These are phyloP conservation scores for Tragelaphus scriptus DNA, from an alignment of 2,113 vertebrate species.

Conservation along the genomic window DNA sequence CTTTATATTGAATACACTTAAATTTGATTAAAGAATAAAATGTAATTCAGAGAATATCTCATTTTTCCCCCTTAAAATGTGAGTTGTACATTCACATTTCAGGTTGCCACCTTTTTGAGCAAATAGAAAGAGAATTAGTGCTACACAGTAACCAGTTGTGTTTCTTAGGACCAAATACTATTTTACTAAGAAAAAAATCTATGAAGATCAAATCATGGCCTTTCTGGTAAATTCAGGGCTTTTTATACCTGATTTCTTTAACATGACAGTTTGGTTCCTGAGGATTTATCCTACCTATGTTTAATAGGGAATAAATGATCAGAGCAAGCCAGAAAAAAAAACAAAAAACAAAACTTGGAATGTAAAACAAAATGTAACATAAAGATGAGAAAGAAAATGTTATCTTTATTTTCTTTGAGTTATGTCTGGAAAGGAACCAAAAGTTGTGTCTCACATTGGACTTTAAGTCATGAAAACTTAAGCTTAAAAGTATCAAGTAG, in stretches of 20 bases:
- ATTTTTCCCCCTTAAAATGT: neutral
- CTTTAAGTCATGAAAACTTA: neutral
- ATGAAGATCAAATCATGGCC: neutral
- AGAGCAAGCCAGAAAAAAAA: neutral
- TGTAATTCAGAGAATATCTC: neutral
- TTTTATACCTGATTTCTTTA: conserved; percentile 18
- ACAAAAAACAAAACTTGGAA: neutral
- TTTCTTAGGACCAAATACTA: neutral
- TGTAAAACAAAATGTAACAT: neutral
- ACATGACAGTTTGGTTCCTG: neutral
- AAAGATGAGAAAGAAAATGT: neutral
- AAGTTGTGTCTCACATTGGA: neutral
- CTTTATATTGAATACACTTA: neutral
- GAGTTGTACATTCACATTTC: neutral
- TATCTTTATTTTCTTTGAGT: neutral
- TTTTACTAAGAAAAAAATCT: conserved; percentile 20
- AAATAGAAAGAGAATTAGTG: neutral
- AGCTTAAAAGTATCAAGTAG: neutral
- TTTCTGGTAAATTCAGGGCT: neutral
- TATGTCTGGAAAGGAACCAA: neutral
- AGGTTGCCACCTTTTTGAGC: neutral
- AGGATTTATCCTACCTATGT: neutral
- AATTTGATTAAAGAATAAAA: conserved; percentile 1
- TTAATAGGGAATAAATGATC: neutral
- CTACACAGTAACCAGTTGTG: neutral